Base-by-base conservation (phyloP, 2,888 invertebrate species). In the Drosophila testacea region DNA sequence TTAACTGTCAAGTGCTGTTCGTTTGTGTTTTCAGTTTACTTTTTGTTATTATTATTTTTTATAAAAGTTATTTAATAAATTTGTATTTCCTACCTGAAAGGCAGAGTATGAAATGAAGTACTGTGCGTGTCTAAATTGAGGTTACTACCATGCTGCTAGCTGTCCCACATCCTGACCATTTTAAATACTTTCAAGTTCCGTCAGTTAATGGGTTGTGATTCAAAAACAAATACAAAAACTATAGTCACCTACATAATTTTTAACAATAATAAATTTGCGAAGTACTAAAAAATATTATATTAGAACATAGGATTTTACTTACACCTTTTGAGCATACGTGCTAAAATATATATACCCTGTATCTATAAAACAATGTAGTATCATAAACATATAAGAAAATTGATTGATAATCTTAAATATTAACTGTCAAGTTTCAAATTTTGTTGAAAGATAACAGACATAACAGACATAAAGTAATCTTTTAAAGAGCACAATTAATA, bases 61-160 rank as follows among this genome's bases (percentile, higher is more conserved):
- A 36, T 50, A 50, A 6, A 62, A 78, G 56, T 78, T 77, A 82
- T 80, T 77, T 69, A 78, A 85, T 74, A 59, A 61, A 68, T 61
- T 70, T 69, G 56, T 70, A 75, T 79, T 79, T 72, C 67, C 70
- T 46, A 57, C 39, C 51, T 7, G 10, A 16, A 30, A 39, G 34
- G 30, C 57, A 50, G 27, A 30, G 30, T 39, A 32, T 22, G 27
- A 56, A 34, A 16, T 60, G 27, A 28, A 60, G 47, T 55, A 41
- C 55, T 41, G 61, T 69, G 71, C 79, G 78, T 77, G 74, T 63
- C 27, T n/a, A 63, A 65, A 77, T 78, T 48, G 48, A 78, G 77
- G 72, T 78, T 76, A 75, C 52, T 78, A 44, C 74, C 44, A 2
- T 30, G 10, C 32, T 36, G 32, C 2, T 32, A 32, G 9, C 32